Conservation (phyloP, 2,797 vertebrate genomes). For the Craterocephalus amniculus region DNA sequence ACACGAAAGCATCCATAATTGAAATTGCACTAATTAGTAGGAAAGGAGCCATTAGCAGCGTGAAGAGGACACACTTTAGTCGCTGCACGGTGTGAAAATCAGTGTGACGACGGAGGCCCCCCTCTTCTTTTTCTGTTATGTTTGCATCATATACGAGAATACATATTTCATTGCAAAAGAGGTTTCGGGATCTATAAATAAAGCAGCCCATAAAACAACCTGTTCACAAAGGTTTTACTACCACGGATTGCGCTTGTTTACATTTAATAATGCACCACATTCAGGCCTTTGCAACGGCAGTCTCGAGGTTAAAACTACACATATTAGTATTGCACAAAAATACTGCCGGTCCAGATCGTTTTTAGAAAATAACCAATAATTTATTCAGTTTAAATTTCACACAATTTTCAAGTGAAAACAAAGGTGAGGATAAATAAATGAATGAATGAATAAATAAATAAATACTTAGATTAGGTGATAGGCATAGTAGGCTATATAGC, state of each 20-base stretch:
- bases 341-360: conserved; percentile 21
- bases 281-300: background rate
- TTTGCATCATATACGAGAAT: conserved; percentile 66
- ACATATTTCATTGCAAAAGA: conserved; percentile 85
- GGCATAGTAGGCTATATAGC: conserved; percentile 13
- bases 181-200: conserved; percentile 81
- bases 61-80: background rate
- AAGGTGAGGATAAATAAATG: conserved; percentile 64
- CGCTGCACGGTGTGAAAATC: conserved; percentile 36
- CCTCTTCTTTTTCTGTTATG: conserved; percentile 1
- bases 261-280: background rate
- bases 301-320: background rate
- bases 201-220: conserved; percentile 70
- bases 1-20: conserved; percentile 90
- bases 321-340: conserved; percentile 31
- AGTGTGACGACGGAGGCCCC: conserved; percentile 52
- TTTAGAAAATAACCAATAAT: conserved; percentile 79
- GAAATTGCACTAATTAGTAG: conserved; percentile 83
- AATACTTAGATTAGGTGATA: conserved; percentile 61
- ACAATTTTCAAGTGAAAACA: conserved; percentile 77
- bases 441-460: too few species aligned
- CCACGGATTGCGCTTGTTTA: background rate
- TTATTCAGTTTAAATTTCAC: conserved; percentile 81
- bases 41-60: conserved; percentile 49
- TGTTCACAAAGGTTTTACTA: conserved; percentile 19